Conservation (phyloP, 2,797 vertebrate species). For the Vespertilio murinus region DNA sequence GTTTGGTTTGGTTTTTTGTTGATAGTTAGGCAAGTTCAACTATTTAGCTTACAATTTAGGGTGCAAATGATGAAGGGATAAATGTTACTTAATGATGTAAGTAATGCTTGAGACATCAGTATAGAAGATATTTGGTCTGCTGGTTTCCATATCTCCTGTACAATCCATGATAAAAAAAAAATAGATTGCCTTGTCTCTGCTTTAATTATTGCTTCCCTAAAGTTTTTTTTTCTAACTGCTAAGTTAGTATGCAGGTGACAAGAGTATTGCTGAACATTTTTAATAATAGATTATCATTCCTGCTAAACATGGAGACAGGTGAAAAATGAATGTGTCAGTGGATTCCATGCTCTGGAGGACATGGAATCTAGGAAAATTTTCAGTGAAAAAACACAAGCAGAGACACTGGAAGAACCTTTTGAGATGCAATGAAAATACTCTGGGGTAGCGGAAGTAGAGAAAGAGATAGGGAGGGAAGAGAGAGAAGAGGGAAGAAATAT, state of each 20-base stretch:
- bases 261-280: conserved; percentile 52
- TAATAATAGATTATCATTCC: conserved; percentile 64
- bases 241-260: conserved; percentile 21
- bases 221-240: conserved; percentile 23
- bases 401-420: background rate
- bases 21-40: background rate
- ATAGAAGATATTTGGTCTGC: conserved; percentile 40
- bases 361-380: background rate
- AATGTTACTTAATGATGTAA: background rate
- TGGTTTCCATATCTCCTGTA: conserved; percentile 32
- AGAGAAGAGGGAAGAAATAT: background rate
- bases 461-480: too few relatives aligned
- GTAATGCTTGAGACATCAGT: background rate
- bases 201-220: conserved; percentile 58
- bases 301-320: conserved; percentile 53
- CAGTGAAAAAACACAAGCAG: background rate
- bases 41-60: background rate
- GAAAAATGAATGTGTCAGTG: conserved; percentile 53
- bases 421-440: background rate
- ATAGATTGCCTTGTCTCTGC: background rate
- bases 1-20: background rate
- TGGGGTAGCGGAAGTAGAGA: background rate
- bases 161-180: background rate
- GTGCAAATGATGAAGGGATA: background rate
- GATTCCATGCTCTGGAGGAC: conserved; percentile 1